These are phyloP conservation scores for Lepidostoma basale DNA, from an alignment of 1,140 invertebrate genomes.

Conservation along the genomic window DNA sequence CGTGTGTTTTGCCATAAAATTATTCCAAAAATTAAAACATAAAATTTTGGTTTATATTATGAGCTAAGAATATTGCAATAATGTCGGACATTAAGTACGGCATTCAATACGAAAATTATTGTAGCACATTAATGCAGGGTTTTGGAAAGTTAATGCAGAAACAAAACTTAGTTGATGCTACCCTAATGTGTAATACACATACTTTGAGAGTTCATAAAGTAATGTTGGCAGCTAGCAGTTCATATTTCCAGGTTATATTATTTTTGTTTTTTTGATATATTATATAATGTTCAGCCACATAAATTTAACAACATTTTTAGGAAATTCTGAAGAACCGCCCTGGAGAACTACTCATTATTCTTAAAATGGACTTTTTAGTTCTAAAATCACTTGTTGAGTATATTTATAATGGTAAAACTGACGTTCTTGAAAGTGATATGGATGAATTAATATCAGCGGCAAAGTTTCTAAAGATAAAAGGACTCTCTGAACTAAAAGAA, in stretches of 20 bases:
- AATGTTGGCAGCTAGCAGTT: conserved; percentile 62
- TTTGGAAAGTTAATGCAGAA: conserved; percentile 65
- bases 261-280: too few species aligned
- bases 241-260: conserved; percentile 39
- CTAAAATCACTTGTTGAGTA: conserved; percentile 39
- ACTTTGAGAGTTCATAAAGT: conserved; percentile 66
- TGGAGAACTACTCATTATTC: conserved; percentile 28
- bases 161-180: conserved; percentile 67
- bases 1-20: not conserved
- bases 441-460: conserved; percentile 39
- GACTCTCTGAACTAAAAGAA: conserved; percentile 26
- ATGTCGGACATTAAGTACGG: conserved; percentile 28
- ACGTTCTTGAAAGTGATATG: conserved; percentile 13
- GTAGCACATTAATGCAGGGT: conserved; percentile 61
- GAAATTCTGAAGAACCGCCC: conserved; percentile 28
- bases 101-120: conserved; percentile 65
- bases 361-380: conserved; percentile 30
- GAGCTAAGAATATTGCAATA: conserved; percentile 1
- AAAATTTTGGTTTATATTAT: too few species aligned
- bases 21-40: not conserved
- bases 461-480: conserved; percentile 39
- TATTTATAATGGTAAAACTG: conserved; percentile 41
- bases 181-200: conserved; percentile 66
- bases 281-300: too few species aligned
- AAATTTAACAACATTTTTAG: conserved; percentile 18